Conservation (phyloP, 2,888 invertebrate species). For the Zaprionus obscuricornis region DNA sequence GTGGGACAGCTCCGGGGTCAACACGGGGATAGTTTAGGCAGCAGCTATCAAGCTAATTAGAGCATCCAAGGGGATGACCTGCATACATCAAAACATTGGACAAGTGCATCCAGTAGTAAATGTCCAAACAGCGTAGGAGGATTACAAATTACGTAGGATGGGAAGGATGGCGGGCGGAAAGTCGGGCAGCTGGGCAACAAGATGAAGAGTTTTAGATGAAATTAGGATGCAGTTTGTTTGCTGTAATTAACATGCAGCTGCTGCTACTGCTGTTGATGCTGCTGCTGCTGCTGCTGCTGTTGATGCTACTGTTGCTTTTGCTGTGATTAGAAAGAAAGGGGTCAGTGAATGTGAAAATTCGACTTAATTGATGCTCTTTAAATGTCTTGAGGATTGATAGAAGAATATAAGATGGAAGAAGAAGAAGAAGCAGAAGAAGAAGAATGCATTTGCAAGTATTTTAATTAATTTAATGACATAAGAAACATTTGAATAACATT, state of each 20-base stretch:
- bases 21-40: too few relatives aligned
- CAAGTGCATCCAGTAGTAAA: slow-evolving; percentile 61
- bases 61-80: slow-evolving; percentile 51
- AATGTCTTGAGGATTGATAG: neutral
- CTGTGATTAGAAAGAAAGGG: slow-evolving; percentile 34
- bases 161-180: too few relatives aligned
- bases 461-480: too few relatives aligned
- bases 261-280: too few relatives aligned
- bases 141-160: too few relatives aligned
- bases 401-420: too few relatives aligned
- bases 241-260: slow-evolving; percentile 71
- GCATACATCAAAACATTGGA: slow-evolving; percentile 69
- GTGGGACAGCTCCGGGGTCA: too few relatives aligned
- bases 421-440: too few relatives aligned
- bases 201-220: neutral
- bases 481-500: too few relatives aligned
- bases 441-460: neutral
- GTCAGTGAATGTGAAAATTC: slow-evolving; percentile 19
- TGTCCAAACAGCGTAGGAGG: slow-evolving; percentile 1
- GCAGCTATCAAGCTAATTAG: slow-evolving; percentile 64
- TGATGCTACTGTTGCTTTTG: too few relatives aligned
- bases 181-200: too few relatives aligned
- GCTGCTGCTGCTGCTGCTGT: too few relatives aligned
- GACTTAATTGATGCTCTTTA: slow-evolving; percentile 17
- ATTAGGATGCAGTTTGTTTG: slow-evolving; percentile 67